Conservation (phyloP, 2,888 invertebrate genomes). For the Vandiemenella viatica region DNA sequence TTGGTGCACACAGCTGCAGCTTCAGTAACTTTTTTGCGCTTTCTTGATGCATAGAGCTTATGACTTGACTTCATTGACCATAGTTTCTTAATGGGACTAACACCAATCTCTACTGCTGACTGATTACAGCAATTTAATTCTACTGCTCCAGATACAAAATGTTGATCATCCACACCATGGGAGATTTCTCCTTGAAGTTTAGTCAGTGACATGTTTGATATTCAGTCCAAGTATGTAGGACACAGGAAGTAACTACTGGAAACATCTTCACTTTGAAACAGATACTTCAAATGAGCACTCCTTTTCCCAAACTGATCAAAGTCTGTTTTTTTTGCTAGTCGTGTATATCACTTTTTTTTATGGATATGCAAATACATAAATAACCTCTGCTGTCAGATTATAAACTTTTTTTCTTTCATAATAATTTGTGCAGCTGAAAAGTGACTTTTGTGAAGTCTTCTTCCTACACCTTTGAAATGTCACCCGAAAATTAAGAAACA, state of each 20-base stretch:
- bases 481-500: too few species aligned
- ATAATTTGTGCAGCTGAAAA: too few species aligned
- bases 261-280: background rate
- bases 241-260: background rate
- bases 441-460: too few species aligned
- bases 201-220: too few species aligned
- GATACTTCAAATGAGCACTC: background rate
- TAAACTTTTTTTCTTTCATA: too few species aligned
- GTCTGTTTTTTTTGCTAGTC: background rate
- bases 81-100: background rate
- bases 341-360: background rate
- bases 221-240: background rate
- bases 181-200: too few species aligned
- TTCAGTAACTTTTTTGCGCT: background rate
- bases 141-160: conserved; percentile 19
- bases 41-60: background rate
- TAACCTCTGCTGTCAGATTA: too few species aligned
- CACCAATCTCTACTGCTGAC: background rate
- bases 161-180: too few species aligned
- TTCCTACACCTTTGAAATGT: too few species aligned
- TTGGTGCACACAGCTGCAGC: conserved; percentile 3
- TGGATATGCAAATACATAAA: background rate
- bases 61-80: background rate
- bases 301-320: background rate
- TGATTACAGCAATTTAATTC: background rate